A percentile compares a stretch with the other conserved stretches of the same genome.
These are phyloP conservation scores for Pseudococcus longispinus DNA, from an alignment of 2,888 invertebrate genomes.

Conservation along the genomic window DNA sequence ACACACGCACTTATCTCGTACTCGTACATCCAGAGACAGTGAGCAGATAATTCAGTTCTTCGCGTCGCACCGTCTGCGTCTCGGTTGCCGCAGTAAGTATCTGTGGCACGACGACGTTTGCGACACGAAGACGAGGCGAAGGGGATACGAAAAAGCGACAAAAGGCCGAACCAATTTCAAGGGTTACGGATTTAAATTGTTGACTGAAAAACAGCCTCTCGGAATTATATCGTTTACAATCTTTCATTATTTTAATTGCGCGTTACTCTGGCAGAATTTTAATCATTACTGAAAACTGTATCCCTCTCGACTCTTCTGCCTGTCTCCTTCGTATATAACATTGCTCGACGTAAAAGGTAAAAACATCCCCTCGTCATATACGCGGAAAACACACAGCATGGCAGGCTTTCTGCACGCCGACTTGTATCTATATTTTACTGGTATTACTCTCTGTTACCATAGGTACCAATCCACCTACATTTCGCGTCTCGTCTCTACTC, in stretches of 20 bases:
- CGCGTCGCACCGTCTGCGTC: background rate
- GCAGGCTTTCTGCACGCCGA: background rate
- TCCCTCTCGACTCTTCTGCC: background rate
- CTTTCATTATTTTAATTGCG: slow-evolving; percentile 54
- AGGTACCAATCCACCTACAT: background rate
- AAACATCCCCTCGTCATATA: background rate
- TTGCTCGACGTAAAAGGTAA: background rate
- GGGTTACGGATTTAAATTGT: slow-evolving; percentile 50
- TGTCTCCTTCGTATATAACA: background rate
- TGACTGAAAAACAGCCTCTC: slow-evolving; percentile 45
- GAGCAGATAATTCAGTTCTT: background rate
- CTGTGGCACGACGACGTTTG: background rate
- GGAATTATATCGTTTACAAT: slow-evolving; percentile 54
- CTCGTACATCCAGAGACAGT: background rate
- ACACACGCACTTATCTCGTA: no score
- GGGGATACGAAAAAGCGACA: background rate
- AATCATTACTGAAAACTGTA: slow-evolving; percentile 30
- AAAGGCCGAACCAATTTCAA: slow-evolving; percentile 42
- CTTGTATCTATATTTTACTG: background rate
- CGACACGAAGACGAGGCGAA: background rate
- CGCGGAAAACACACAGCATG: background rate
- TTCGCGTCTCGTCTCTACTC: background rate
- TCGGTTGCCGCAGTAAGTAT: background rate
- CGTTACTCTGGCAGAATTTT: slow-evolving; percentile 54
- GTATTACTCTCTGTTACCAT: background rate